A percentile compares a stretch with the other conserved stretches of the same genome.
phyloP scores from a whole-genome alignment of 2,888 invertebrate species.

The Drosophila hawaiiensis region DNA sequence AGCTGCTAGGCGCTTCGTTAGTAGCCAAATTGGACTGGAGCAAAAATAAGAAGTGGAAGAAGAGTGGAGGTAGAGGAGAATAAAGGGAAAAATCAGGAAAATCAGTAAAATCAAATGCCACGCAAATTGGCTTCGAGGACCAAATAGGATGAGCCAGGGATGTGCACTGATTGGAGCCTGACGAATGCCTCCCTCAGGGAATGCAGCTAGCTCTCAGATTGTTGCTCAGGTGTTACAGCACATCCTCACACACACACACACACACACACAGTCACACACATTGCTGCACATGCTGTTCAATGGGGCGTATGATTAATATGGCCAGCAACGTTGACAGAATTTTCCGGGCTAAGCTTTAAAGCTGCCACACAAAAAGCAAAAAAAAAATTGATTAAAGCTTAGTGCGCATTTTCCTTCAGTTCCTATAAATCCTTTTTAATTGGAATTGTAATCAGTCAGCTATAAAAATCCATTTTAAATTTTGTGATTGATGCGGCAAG shows the following conservation, averaged over 20 bases:
- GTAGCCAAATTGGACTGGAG: conserved; percentile 34
- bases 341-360: conserved; percentile 3
- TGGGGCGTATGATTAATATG: conserved; percentile 72
- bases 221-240: conserved; percentile 33
- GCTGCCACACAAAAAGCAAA: background rate
- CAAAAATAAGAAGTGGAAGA: background rate
- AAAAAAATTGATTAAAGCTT: conserved; percentile 3
- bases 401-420: background rate
- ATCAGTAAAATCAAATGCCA: conserved; percentile 9
- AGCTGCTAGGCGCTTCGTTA: conserved; percentile 51
- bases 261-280: background rate
- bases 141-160: conserved; percentile 19
- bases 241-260: background rate
- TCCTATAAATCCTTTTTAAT: background rate
- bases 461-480: background rate
- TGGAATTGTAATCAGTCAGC: background rate
- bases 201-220: conserved; percentile 23
- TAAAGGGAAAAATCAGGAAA: background rate
- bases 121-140: conserved; percentile 59
- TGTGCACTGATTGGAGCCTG: conserved; percentile 56
- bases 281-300: conserved; percentile 48
- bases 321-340: background rate
- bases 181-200: conserved; percentile 40
- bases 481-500: background rate
- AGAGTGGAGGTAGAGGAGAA: background rate